phyloP scores from a whole-genome alignment of 2,888 invertebrate species.

The Agrotis ipsilon region DNA sequence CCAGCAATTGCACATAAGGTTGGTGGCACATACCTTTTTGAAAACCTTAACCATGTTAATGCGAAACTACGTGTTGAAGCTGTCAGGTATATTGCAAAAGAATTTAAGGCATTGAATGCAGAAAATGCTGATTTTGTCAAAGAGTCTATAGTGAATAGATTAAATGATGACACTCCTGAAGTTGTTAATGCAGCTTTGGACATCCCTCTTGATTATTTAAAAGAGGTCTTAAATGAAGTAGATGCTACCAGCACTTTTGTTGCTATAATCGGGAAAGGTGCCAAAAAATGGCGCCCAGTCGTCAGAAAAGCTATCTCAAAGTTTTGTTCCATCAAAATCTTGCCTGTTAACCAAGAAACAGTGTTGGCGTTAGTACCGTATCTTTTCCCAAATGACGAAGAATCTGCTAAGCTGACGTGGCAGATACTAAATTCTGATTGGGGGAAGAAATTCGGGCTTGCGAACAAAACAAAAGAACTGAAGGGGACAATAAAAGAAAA shows the following conservation, averaged over 20 bases:
- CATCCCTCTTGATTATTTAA: slow-evolving; percentile 79
- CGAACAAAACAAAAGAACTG: slow-evolving; percentile 66
- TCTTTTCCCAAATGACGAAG: slow-evolving; percentile 89
- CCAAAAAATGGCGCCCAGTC: slow-evolving; percentile 84
- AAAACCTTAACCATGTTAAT: slow-evolving; percentile 94
- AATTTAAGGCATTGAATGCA: slow-evolving; percentile 86
- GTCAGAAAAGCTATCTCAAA: slow-evolving; percentile 83
- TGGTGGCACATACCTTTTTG: slow-evolving; percentile 91
- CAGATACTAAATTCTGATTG: slow-evolving; percentile 82
- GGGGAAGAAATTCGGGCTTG: slow-evolving; percentile 79
- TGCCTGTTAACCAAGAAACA: slow-evolving; percentile 90
- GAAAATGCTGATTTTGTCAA: slow-evolving; percentile 92
- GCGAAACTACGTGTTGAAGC: slow-evolving; percentile 93
- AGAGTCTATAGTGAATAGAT: slow-evolving; percentile 92
- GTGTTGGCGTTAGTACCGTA: slow-evolving; percentile 92
- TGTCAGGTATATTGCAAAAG: slow-evolving; percentile 92
- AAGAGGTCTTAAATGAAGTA: slow-evolving; percentile 84
- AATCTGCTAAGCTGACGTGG: slow-evolving; percentile 76
- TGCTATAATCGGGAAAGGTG: slow-evolving; percentile 86
- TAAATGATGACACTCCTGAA: slow-evolving; percentile 92
- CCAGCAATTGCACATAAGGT: slow-evolving; percentile 90
- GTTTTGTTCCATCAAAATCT: slow-evolving; percentile 83
- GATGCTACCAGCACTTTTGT: slow-evolving; percentile 88
- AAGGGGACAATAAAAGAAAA: slow-evolving; percentile 71
- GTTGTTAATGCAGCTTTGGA: slow-evolving; percentile 92